Evolutionary conservation across 2,797 vertebrate species (phyloP), one percentile per base, ranked within the genome.

Genomic region (Gymnodraco acuticeps): DNA sequence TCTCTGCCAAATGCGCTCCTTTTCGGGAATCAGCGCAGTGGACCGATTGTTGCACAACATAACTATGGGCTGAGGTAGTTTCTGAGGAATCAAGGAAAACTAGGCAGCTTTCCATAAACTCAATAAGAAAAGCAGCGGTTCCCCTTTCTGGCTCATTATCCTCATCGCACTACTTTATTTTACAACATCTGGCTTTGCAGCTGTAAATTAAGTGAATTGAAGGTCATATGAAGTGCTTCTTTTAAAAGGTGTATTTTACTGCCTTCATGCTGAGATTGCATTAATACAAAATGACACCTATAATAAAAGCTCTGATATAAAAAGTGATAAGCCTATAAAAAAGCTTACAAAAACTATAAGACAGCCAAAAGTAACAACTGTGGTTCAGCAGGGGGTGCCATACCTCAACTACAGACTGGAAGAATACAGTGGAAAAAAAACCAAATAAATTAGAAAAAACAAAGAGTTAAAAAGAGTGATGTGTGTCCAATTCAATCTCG

Each of bases 21-120:
- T 89, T 60, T 85, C 80, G 58, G 84, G 91, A 54, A 73, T 53
- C 64, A 31, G 56, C 61, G 64, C 68, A 74, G 84, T 73, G 70
- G 27, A 45, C 59, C 15, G 70, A 65, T 90, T 87, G 78, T 71
- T 74, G 91, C 86, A 91, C 65, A 70, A 61, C 88, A 89, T 92
- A 93, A 87, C 93, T 94, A 88, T 91, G 89, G 63, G 65, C 70
- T 92, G 90, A 95, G 86, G 89, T 93, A 75, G 79, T 86, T 86
- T 81, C 70, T 78, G 80, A 60, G 47, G 69, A 81, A 69, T 83
- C 61, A 63, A 46, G 50, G 38, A 81, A 58, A 74, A 70, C 58
- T 50, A n/a, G 55, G 74, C 77, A 75, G 72, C 54, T 87, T 78
- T 67, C 71, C 75, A 72, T 70, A 64, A 73, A 77, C 75, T 85